Evolutionary conservation across 2,888 invertebrate species (phyloP).

Genomic region (Cosmorhoe ocellata): DNA sequence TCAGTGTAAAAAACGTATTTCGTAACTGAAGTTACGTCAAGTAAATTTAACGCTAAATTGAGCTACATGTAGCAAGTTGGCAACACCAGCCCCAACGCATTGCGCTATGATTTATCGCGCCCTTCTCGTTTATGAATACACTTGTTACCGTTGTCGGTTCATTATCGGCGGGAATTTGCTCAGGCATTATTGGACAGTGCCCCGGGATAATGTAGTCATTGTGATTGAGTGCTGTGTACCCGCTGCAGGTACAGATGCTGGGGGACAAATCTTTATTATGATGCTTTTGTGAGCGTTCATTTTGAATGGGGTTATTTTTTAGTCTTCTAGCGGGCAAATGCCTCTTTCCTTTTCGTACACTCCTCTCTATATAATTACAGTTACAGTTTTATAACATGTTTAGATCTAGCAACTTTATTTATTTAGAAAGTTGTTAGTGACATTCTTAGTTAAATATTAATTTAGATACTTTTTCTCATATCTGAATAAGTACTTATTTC

Average conservation of each 20-base stretch:
- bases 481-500: no score
- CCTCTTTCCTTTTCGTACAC: no score
- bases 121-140: slow-evolving; percentile 78
- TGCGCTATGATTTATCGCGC: slow-evolving; percentile 73
- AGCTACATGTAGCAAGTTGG: slow-evolving; percentile 1
- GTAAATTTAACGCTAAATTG: slow-evolving; percentile 1
- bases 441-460: no score
- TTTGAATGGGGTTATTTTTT: not conserved
- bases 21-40: no score
- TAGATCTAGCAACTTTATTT: no score
- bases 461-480: no score
- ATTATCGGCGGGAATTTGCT: slow-evolving; percentile 71
- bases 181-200: slow-evolving; percentile 73
- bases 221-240: slow-evolving; percentile 44
- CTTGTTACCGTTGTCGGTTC: slow-evolving; percentile 72
- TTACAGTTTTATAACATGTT: no score
- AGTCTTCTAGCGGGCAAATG: no score
- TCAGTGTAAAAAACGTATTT: no score
- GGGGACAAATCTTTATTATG: slow-evolving; percentile 13
- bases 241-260: slow-evolving; percentile 34
- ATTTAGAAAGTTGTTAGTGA: no score
- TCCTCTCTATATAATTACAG: no score
- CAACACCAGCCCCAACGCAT: slow-evolving; percentile 38
- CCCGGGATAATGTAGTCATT: slow-evolving; percentile 67
- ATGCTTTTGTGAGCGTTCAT: slow-evolving; percentile 2